phyloP scores from a whole-genome alignment of 2,113 vertebrate species.

The Ictalurus furcatus region DNA sequence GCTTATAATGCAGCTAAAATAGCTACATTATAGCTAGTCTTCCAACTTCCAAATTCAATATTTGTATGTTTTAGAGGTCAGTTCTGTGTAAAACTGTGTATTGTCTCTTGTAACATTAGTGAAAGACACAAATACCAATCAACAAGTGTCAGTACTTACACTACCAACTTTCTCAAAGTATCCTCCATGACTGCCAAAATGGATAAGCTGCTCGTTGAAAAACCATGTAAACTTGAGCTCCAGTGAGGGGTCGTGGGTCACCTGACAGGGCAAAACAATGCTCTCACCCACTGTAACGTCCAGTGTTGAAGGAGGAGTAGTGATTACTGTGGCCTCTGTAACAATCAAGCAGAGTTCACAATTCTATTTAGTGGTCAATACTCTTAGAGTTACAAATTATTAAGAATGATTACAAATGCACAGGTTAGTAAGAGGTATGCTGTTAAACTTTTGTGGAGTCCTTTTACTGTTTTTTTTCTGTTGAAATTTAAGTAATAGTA shows the following conservation, averaged over 20 bases:
- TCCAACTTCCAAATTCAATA: not conserved
- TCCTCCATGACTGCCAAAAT: slow-evolving; percentile 91
- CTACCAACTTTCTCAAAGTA: slow-evolving; percentile 96
- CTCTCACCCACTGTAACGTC: slow-evolving; percentile 95
- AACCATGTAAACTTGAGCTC: slow-evolving; percentile 94
- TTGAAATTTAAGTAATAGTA: not conserved
- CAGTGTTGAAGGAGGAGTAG: slow-evolving; percentile 85
- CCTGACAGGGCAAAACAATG: slow-evolving; percentile 93
- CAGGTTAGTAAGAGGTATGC: not conserved
- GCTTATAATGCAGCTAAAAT: not conserved
- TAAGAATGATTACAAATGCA: not conserved
- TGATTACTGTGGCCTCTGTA: slow-evolving; percentile 89
- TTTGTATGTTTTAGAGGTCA: not conserved
- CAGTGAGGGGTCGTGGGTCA: slow-evolving; percentile 88
- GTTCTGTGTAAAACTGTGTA: not conserved
- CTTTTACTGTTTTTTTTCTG: not conserved
- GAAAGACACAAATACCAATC: not conserved
- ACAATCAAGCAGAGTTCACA: slow-evolving; percentile 10
- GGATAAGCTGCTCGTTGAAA: slow-evolving; percentile 92
- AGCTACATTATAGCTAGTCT: not conserved
- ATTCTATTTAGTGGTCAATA: not conserved
- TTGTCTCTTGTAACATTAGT: not conserved
- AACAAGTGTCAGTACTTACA: slow-evolving; percentile 77
- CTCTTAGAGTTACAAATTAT: not conserved
- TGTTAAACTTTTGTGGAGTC: not conserved